Evolutionary conservation across 2,113 vertebrate species (phyloP).

Genomic region (Myanophis thanlyinensis): DNA sequence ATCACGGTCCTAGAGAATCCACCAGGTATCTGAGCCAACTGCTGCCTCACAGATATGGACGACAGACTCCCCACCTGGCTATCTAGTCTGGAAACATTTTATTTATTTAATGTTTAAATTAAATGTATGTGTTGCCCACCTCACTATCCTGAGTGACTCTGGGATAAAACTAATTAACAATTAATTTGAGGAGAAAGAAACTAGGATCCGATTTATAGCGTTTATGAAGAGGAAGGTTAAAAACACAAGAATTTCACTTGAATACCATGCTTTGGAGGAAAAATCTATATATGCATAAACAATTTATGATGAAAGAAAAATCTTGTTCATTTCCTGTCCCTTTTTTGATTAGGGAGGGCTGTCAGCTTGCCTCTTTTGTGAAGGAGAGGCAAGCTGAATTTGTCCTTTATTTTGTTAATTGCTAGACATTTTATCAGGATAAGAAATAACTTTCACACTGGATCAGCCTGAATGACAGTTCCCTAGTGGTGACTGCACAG

Average conservation of each 20-base stretch:
- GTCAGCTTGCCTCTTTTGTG: background rate
- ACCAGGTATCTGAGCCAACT: background rate
- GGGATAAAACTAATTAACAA: background rate
- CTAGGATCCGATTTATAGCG: background rate
- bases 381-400: background rate
- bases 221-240: background rate
- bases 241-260: background rate
- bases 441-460: background rate
- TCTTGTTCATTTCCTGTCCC: background rate
- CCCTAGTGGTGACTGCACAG: background rate
- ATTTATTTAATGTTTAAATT: background rate
- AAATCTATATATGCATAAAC: background rate
- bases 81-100: background rate
- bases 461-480: background rate
- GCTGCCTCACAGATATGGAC: background rate
- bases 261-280: background rate
- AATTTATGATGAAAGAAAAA: background rate
- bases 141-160: background rate
- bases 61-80: background rate
- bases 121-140: background rate
- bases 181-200: background rate
- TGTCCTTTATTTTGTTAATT: background rate
- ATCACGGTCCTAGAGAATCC: background rate
- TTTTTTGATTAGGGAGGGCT: background rate
- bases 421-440: background rate